Conservation (phyloP, 92 coral and sea anemone species). For the Heliopora coerulea region DNA sequence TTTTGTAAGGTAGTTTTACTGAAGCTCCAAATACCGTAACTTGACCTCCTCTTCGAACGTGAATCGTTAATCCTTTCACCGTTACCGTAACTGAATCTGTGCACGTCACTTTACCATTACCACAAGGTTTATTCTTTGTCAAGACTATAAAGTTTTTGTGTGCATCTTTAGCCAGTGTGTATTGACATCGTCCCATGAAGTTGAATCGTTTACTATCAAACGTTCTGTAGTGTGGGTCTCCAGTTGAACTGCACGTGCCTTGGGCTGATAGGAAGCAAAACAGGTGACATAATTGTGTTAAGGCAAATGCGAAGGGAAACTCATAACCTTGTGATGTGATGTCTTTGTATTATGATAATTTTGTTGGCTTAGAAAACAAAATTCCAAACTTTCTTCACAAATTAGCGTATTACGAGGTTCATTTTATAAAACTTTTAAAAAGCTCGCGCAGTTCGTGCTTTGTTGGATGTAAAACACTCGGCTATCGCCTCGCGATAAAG, state of each 20-base stretch:
- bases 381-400: no score
- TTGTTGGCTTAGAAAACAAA: no score
- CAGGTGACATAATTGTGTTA: background rate
- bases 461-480: no score
- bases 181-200: slow-evolving; percentile 67
- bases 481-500: no score
- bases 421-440: no score
- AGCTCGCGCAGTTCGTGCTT: no score
- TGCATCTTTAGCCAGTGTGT: slow-evolving; percentile 75
- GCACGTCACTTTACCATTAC: slow-evolving; percentile 61
- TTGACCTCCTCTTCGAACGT: slow-evolving; percentile 55
- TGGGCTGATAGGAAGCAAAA: background rate
- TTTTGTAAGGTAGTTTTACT: slow-evolving; percentile 53
- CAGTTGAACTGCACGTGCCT: slow-evolving; percentile 79
- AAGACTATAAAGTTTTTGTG: slow-evolving; percentile 67
- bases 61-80: slow-evolving; percentile 56
- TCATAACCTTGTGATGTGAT: no score
- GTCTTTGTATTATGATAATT: no score
- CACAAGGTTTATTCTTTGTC: slow-evolving; percentile 66
- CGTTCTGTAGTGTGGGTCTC: slow-evolving; percentile 85
- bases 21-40: slow-evolving; percentile 56
- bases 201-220: slow-evolving; percentile 77
- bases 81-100: slow-evolving; percentile 56
- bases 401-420: no score
- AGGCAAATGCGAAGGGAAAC: no score